Conservation (phyloP, 1,140 invertebrate genomes). For the Orius insidiosus region DNA sequence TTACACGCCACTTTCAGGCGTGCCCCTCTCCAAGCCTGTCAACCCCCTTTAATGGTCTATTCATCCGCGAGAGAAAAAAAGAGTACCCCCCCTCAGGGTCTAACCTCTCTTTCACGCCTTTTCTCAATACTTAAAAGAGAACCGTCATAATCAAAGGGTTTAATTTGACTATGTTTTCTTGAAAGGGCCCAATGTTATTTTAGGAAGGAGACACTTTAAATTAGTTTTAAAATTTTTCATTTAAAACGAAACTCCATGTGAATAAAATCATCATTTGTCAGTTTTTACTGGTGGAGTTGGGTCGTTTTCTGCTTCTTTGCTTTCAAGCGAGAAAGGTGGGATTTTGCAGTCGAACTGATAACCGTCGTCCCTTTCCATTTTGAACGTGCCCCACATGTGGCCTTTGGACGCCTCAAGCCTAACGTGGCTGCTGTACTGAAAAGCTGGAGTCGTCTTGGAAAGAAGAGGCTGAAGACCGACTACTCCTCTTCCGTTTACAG, state of each 20-base stretch:
- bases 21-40: background rate
- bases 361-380: constrained; percentile 89
- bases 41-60: background rate
- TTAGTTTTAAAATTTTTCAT: too few species aligned
- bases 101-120: too few species aligned
- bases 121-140: too few species aligned
- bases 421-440: constrained; percentile 93
- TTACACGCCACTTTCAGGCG: background rate
- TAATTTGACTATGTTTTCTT: too few species aligned
- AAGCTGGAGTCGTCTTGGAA: constrained; percentile 70
- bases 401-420: constrained; percentile 90
- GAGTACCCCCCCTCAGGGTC: background rate
- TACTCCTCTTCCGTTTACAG: constrained; percentile 79
- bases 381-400: constrained; percentile 95
- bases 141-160: too few species aligned
- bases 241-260: too few species aligned
- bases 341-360: constrained; percentile 90
- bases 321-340: constrained; percentile 87
- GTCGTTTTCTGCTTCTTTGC: constrained; percentile 48
- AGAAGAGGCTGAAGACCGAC: constrained; percentile 89
- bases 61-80: too few species aligned
- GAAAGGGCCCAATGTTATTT: too few species aligned
- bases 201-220: too few species aligned
- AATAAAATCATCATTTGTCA: too few species aligned
- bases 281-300: too few species aligned